Evolutionary conservation across 2,888 invertebrate species (phyloP).

Genomic region (Autographa pulchrina): DNA sequence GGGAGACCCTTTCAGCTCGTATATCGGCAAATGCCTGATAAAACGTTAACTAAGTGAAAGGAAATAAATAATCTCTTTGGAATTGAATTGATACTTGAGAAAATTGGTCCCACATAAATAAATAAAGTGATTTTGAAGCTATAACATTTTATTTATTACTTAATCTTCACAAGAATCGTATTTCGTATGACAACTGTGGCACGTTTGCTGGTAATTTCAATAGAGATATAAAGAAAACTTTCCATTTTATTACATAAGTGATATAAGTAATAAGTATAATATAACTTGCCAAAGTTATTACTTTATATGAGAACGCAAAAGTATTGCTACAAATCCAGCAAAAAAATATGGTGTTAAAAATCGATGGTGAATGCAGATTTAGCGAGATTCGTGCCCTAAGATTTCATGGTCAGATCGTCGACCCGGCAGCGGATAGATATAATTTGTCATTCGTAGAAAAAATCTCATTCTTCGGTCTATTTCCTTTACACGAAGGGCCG

Average conservation of each 20-base stretch:
- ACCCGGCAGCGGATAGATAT: constrained; percentile 34
- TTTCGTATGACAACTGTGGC: not conserved
- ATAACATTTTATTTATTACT: not conserved
- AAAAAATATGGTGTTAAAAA: constrained; percentile 27
- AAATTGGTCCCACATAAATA: not conserved
- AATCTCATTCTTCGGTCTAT: constrained; percentile 58
- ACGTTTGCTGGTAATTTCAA: not conserved
- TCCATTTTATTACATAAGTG: not conserved
- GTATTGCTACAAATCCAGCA: not conserved
- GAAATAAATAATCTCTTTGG: constrained; percentile 50
- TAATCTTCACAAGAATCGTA: not conserved
- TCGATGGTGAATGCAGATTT: constrained; percentile 32
- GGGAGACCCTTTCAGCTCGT: constrained; percentile 38
- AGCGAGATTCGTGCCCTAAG: constrained; percentile 49
- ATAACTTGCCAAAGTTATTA: not conserved
- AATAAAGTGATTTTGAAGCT: not conserved
- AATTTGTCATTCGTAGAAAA: constrained; percentile 40
- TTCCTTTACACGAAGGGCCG: constrained; percentile 56
- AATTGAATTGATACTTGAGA: constrained; percentile 45
- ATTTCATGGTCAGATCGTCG: constrained; percentile 55
- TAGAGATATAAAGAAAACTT: not conserved
- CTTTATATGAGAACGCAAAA: not conserved
- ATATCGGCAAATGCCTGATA: constrained; percentile 46
- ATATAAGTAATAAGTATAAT: too few species aligned
- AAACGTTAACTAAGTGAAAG: constrained; percentile 41